Evolutionary conservation across 2,797 vertebrate species (phyloP), one percentile per base, ranked within the genome.

Genomic region (Aulostomus chinensis): DNA sequence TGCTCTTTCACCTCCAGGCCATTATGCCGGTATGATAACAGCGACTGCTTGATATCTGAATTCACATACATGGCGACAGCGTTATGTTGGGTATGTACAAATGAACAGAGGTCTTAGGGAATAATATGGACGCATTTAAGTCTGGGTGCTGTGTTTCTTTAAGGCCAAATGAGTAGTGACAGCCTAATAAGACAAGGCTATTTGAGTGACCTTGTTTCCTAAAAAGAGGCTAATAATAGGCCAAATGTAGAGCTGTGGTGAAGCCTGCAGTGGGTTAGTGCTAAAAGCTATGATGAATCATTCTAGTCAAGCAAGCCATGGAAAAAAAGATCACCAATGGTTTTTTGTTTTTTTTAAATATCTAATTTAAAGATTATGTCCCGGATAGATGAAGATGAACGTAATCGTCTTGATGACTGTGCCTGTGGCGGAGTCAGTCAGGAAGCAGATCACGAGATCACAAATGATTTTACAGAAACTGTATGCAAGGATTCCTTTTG

Each of bases 121-220:
- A 29, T 7, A 50, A 61, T 41, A 42, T 43, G 47, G 52, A 57
- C 43, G 10, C n/a, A 3, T 53, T 51, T 28, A 12, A 56, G 58
- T 58, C 26, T 26, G 52, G 21, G 55, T 46, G 13, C 75, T 49
- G 30, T 82, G 75, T 77, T 59, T 68, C 79, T 82, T 88, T 90
- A 84, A 84, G 69, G 68, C 59, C 53, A 54, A 75, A 84, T 68
- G 47, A 76, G 55, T 59, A 69, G 71, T 61, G 69, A 84, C 84
- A 84, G 80, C 63, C 74, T 76, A 86, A 89, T 84, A 79, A 83
- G 73, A 86, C 79, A 43, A 78, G 74, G 73, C 80, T 76, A 58
- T 79, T 67, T 63, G 72, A 86, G 75, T 81, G 88, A 87, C 88
- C 88, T 87, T 90, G 83, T 91, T 92, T 89, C 86, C 71, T 71